These are phyloP conservation scores for Spatulosminthurus flaviceps DNA, from an alignment of 2,888 invertebrate species.

Conservation along the genomic window DNA sequence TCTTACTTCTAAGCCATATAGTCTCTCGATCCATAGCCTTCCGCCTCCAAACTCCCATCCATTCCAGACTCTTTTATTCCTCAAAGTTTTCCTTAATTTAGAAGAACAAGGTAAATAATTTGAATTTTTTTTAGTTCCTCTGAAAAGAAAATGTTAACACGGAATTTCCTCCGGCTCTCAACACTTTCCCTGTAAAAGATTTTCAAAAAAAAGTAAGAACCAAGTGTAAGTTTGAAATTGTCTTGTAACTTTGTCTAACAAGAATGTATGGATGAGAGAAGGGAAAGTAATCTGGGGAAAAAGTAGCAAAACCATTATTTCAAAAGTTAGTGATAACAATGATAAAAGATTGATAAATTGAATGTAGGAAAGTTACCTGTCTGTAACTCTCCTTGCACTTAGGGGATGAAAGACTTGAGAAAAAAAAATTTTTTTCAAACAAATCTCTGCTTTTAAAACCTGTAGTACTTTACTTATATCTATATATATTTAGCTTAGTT, in stretches of 20 bases:
- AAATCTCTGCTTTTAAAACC: no score
- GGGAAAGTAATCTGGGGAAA: not conserved
- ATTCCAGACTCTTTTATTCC: no score
- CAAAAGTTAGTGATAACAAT: conserved; percentile 8
- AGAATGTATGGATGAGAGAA: not conserved
- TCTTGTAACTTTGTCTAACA: not conserved
- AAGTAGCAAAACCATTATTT: conserved; percentile 4
- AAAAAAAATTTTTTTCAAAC: no score
- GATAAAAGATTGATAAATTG: conserved; percentile 18
- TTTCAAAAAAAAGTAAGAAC: not conserved
- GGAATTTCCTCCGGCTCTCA: not conserved
- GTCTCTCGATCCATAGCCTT: no score
- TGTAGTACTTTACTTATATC: no score
- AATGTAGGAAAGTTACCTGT: not conserved
- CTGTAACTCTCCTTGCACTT: not conserved
- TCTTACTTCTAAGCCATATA: no score
- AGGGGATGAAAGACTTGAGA: not conserved
- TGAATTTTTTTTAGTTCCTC: not conserved
- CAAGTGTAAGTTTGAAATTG: conserved; percentile 12
- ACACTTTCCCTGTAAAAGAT: not conserved
- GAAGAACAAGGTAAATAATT: conserved; percentile 11
- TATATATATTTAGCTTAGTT: no score
- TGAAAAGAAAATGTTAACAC: conserved; percentile 2
- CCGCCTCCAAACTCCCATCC: no score
- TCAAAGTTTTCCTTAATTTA: no score